Percentiles rank a stretch among this genome's conserved stretches.
phyloP scores from a whole-genome alignment of 2,888 invertebrate species.

The Campaea margaritaria region DNA sequence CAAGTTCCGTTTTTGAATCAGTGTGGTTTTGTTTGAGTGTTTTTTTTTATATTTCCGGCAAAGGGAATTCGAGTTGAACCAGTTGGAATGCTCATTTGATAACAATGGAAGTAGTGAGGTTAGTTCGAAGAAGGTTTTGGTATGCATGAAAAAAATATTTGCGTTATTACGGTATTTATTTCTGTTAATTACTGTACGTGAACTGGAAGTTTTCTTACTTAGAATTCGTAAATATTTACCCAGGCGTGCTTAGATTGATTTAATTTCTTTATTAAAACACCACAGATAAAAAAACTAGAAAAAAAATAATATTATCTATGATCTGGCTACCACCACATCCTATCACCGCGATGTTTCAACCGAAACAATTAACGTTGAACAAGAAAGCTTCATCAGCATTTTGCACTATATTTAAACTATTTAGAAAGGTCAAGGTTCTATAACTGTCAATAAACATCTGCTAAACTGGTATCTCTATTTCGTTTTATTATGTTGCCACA shows the following conservation, averaged over 20 bases:
- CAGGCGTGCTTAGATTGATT: too few relatives aligned
- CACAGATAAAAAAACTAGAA: too few relatives aligned
- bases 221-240: too few relatives aligned
- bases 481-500: background rate
- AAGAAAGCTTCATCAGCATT: background rate
- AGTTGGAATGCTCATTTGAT: conserved; percentile 29
- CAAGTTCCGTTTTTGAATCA: background rate
- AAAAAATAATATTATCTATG: too few relatives aligned
- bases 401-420: background rate
- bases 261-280: too few relatives aligned
- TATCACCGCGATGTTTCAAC: too few relatives aligned
- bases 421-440: conserved; percentile 24
- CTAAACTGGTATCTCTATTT: conserved; percentile 9
- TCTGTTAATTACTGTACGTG: too few relatives aligned
- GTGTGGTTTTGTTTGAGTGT: conserved; percentile 3
- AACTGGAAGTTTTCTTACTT: too few relatives aligned
- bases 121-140: conserved; percentile 18
- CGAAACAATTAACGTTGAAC: too few relatives aligned
- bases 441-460: conserved; percentile 23
- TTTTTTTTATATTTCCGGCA: conserved; percentile 3
- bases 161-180: background rate
- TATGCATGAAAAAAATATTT: background rate
- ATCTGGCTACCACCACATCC: too few relatives aligned
- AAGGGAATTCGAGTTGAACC: conserved; percentile 19
- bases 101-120: conserved; percentile 43